A percentile compares a stretch with the other conserved stretches of the same genome.
These are phyloP conservation scores for Allobates femoralis DNA, from an alignment of 2,797 vertebrate species.

Conservation along the genomic window DNA sequence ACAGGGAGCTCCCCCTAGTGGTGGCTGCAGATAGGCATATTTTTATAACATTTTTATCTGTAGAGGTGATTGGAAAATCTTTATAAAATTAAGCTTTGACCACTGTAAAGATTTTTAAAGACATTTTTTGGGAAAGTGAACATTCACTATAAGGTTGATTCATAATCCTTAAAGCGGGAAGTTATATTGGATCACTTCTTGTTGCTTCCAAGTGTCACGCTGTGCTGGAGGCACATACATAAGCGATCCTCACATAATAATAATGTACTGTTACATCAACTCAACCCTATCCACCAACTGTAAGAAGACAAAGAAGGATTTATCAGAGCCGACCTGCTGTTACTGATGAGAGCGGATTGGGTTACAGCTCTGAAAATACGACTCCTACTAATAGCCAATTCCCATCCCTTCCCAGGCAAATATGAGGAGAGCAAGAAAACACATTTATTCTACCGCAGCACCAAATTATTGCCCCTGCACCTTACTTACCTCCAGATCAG, in stretches of 20 bases:
- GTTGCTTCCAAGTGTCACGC: not conserved
- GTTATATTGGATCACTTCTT: not conserved
- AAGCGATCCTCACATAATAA: not conserved
- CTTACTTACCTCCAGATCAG: not conserved
- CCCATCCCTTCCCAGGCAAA: constrained; percentile 21
- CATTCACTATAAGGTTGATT: not conserved
- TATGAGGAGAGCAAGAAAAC: not conserved
- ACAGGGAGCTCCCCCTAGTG: too few species aligned
- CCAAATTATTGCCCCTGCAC: not conserved
- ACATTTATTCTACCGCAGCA: not conserved
- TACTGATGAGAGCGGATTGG: constrained; percentile 4
- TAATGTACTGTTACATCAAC: constrained; percentile 18
- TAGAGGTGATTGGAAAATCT: too few species aligned
- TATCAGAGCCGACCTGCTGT: not conserved
- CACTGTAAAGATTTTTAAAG: too few species aligned
- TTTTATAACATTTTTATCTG: too few species aligned
- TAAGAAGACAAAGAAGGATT: constrained; percentile 16
- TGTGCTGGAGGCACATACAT: not conserved
- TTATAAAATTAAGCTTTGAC: too few species aligned
- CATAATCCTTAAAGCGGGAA: not conserved
- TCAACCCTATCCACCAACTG: constrained; percentile 14
- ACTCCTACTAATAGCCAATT: not conserved
- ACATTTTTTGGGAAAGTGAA: not conserved
- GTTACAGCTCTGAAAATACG: constrained; percentile 11
- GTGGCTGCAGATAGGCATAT: too few species aligned